Evolutionary conservation across 2,113 vertebrate species (phyloP).

Genomic region (Bagarius yarrelli): DNA sequence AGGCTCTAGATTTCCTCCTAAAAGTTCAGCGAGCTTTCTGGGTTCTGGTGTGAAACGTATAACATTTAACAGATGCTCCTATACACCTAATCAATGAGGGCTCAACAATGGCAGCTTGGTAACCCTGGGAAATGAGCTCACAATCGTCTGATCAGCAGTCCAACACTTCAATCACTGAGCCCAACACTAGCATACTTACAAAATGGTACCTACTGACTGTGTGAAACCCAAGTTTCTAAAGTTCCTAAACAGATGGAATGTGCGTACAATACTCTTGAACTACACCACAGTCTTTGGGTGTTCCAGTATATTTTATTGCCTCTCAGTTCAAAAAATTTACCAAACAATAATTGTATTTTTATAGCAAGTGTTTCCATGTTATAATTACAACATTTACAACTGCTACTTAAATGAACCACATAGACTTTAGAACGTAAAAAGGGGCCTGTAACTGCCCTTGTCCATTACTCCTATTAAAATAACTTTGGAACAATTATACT

Average conservation of each 20-base stretch:
- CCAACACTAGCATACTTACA: too few relatives aligned
- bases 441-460: conserved; percentile 40
- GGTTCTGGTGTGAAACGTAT: not conserved
- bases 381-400: conserved; percentile 40
- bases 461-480: conserved; percentile 45
- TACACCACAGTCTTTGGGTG: conserved; percentile 28
- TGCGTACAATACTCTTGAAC: conserved; percentile 28
- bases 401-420: conserved; percentile 20
- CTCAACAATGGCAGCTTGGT: too few relatives aligned
- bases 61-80: too few relatives aligned
- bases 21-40: not conserved
- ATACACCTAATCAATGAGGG: too few relatives aligned
- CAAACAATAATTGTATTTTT: conserved; percentile 41
- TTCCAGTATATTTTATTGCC: conserved; percentile 42
- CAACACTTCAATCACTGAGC: too few relatives aligned
- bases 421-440: conserved; percentile 27
- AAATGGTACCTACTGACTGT: not conserved
- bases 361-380: conserved; percentile 43
- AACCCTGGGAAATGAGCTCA: too few relatives aligned
- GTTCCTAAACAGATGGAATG: conserved; percentile 36
- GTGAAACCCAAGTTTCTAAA: conserved; percentile 27
- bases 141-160: too few relatives aligned
- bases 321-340: conserved; percentile 15
- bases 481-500: conserved; percentile 27
- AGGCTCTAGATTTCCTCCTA: not conserved